These are phyloP conservation scores for Lycocerus yunnanus DNA, from an alignment of 2,888 invertebrate species.

Conservation along the genomic window DNA sequence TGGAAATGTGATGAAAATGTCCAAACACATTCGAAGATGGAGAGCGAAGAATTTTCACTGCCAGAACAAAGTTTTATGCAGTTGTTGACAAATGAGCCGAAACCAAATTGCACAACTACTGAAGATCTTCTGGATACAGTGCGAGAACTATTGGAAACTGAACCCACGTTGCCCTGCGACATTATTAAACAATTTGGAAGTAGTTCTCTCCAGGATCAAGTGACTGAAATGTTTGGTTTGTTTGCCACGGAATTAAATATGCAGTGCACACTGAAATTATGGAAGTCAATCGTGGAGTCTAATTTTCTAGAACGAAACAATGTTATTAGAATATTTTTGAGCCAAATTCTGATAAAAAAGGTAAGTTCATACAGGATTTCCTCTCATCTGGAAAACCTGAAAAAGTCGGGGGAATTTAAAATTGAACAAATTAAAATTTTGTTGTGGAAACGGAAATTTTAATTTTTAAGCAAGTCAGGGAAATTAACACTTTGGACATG, in stretches of 20 bases:
- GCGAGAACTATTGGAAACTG: conserved; percentile 24
- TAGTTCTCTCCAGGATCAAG: conserved; percentile 3
- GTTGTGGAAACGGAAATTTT: too few species aligned
- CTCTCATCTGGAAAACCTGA: too few species aligned
- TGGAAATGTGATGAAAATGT: background rate
- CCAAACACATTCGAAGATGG: background rate
- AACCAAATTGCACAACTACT: conserved; percentile 5
- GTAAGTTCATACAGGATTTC: too few species aligned
- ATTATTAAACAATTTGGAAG: conserved; percentile 21
- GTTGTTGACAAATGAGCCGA: background rate
- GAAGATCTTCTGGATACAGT: conserved; percentile 20
- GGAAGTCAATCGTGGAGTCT: conserved; percentile 14
- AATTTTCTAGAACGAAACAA: conserved; percentile 3
- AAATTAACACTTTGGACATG: too few species aligned
- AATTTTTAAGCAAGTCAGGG: too few species aligned
- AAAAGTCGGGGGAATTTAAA: too few species aligned
- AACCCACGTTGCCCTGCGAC: conserved; percentile 14
- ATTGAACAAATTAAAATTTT: too few species aligned
- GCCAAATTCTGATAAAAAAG: conserved; percentile 14
- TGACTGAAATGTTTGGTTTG: conserved; percentile 16
- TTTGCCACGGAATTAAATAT: conserved; percentile 15
- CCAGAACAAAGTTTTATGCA: background rate
- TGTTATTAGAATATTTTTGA: conserved; percentile 1
- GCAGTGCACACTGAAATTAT: conserved; percentile 19
- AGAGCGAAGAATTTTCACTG: background rate